Evolutionary conservation across 2,113 vertebrate genomes (phyloP).

Genomic region (Sminthopsis crassicaudata): DNA sequence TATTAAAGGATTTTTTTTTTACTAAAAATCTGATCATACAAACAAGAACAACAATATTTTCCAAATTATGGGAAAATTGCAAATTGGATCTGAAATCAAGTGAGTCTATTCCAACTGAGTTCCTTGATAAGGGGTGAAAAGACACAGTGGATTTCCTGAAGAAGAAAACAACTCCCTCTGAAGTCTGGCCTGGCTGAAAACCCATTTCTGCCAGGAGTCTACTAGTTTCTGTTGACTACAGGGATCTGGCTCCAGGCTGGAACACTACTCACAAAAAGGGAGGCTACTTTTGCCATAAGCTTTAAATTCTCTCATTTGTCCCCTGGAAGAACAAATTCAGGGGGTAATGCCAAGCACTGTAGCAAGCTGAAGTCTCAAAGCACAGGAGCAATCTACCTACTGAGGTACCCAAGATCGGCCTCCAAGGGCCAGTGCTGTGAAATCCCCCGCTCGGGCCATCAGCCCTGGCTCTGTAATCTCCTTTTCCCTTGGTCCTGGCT

Average conservation of each 20-base stretch:
- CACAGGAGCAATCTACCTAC: background rate
- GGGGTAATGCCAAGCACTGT: background rate
- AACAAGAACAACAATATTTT: background rate
- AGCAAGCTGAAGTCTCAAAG: background rate
- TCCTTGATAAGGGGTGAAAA: constrained; percentile 2
- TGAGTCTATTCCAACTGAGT: background rate
- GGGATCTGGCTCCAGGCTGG: background rate
- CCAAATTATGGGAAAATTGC: background rate
- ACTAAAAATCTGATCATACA: background rate
- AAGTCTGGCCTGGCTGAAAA: background rate
- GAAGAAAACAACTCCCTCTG: background rate
- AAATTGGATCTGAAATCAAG: background rate
- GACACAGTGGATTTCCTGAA: background rate
- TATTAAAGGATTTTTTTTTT: background rate
- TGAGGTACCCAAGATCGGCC: background rate
- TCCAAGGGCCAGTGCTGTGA: background rate
- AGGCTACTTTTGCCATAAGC: background rate
- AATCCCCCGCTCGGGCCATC: background rate
- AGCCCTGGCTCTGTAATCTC: background rate
- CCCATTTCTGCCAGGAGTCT: background rate
- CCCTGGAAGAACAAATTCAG: background rate
- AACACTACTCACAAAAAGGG: background rate
- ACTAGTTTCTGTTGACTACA: background rate
- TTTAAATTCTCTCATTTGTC: background rate
- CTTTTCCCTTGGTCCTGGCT: background rate